Base-by-base conservation (phyloP, 2,797 vertebrate species). In the Rhodeus uyekii region DNA sequence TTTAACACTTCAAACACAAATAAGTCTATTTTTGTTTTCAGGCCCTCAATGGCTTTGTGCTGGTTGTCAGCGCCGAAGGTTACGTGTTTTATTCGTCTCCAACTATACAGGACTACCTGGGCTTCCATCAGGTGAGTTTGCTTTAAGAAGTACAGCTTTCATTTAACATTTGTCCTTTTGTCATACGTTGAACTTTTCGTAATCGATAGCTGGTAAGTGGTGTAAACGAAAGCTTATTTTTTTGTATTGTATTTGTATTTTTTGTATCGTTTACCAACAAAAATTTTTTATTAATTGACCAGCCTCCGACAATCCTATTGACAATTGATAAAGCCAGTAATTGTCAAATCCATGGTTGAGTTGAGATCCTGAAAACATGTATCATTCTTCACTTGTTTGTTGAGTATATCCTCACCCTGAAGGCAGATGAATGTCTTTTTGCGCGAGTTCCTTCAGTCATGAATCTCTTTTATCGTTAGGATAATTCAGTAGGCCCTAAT, bases 51-150 rank as follows among this genome's bases (percentile, higher is more conserved):
- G 95, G 96, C 76, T 96, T 96, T 0, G 93, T 96, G 87, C 34
- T 96, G 90, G 95, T 95, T 87, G 93, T 96, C 89, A 95, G 95
- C 0, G 90, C 93, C 0, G 95, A 96, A 71, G 96, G 95, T 19
- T 90, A 95, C 68, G 86, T 96, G 84, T 96, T 96, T 90, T 96
- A 95, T 86, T 84, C 94, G 0, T 96, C 94, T 0, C 90, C 93
- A 2, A 96, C 94, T 0, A 94, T 96, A 87, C 94, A 95, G 90
- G 95, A 96, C 87, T 96, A 95, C 64, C 92, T 96, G 1, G 96
- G 95, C 76, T 96, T 96, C 89, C 95, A 96, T 53, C 94, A 96
- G 95, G 95, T 96, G 68, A 75, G 90, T 36, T 60, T 63, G 2
- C 22, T 18, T 55, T 55, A 55, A 74, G 5, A 72, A 34, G 44